Evolutionary conservation across 2,113 vertebrate genomes (phyloP), one percentile per base, ranked within the genome.

Genomic region (Hepsetus odoe): DNA sequence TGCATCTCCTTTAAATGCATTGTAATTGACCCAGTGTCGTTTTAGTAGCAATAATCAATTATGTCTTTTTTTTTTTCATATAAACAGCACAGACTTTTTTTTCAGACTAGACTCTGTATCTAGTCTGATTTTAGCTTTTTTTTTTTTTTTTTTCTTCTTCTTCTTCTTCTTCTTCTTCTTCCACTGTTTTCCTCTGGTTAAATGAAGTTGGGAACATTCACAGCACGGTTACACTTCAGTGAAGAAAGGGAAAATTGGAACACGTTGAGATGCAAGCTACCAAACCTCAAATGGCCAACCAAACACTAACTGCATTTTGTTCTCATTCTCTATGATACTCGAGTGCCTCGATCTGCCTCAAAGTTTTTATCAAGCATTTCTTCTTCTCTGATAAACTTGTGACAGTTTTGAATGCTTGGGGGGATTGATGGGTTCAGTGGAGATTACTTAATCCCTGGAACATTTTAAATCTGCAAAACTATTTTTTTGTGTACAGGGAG

Each of bases 31-130:
- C 80, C 65, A 59, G 74, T 70, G 80, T 84, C 62, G 53, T 78
- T 72, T 72, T 46, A 55, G 81, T 85, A 85, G 84, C 84, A 85
- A 82, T 85, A 82, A 77, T 80, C 14, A 20, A 74, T 76, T 85
- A 67, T 55, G 53, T 24, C 35, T n/a, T 64, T 26, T 26, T 77
- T 70, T 56, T n/a, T n/a, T n/a, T n/a, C n/a, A n/a, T n/a, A n/a
- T 44, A 49, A 76, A 62, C 28, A 70, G 77, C 26, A 42, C 44
- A 42, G 5, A 73, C 44, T 6, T 22, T 6, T 22, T 72, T 44
- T 65, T 33, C 58, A 69, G 55, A 28, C 30, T 12, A 20, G 33
- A 49, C 40, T 26, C 10, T 9, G n/a, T 40, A 38, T 46, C 22
- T 44, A 72, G 35, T 38, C 24, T 59, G 30, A 32, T 61, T 72